Percentiles rank a stretch among this genome's conserved stretches.
Conservation (phyloP, 2,888 invertebrate genomes). For the Amiota communis region DNA sequence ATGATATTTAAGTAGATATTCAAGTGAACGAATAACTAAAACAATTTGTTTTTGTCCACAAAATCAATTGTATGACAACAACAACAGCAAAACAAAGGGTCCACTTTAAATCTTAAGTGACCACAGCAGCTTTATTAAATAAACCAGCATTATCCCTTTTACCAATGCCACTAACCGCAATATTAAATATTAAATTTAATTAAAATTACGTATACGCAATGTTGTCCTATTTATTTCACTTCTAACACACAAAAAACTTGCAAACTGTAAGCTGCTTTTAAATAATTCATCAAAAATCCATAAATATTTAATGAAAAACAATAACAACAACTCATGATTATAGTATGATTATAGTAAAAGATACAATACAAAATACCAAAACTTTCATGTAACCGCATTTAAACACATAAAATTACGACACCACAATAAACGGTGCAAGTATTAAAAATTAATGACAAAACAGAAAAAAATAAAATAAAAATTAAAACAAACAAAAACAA, state of each 20-base stretch:
- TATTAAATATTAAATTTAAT: conserved; percentile 51
- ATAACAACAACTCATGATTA: neutral
- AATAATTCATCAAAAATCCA: neutral
- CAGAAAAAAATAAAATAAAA: neutral
- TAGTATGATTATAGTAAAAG: neutral
- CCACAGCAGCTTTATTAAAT: neutral
- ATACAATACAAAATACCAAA: neutral
- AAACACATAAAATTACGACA: neutral
- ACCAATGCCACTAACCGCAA: neutral
- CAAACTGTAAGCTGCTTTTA: neutral
- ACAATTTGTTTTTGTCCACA: conserved; percentile 28
- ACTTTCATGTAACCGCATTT: conserved; percentile 2
- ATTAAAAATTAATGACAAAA: neutral
- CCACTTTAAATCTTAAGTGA: conserved; percentile 34
- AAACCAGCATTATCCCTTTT: neutral
- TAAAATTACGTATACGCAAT: conserved; percentile 54
- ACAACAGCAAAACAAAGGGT: conserved; percentile 6
- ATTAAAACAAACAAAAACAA: neutral
- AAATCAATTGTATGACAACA: neutral
- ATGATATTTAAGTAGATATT: conserved; percentile 44
- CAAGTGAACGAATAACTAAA: conserved; percentile 30
- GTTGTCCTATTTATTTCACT: conserved; percentile 1
- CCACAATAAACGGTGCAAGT: neutral
- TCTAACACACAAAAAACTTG: neutral
- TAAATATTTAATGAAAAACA: conserved; percentile 3